phyloP scores from a whole-genome alignment of 2,797 vertebrate genomes.

The Clangula hyemalis region DNA sequence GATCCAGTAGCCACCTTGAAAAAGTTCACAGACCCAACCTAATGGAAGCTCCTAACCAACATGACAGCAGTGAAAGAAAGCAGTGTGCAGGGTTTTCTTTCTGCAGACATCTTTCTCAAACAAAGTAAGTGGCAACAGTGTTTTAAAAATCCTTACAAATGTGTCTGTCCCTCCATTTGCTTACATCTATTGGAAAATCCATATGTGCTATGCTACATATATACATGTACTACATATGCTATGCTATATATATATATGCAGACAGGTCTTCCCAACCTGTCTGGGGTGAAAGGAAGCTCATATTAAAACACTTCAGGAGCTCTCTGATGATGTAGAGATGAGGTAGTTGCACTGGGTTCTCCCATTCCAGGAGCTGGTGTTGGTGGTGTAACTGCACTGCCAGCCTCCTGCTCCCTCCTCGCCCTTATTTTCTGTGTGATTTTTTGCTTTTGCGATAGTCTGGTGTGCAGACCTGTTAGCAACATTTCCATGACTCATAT shows the following conservation, averaged over 20 bases:
- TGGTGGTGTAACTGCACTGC: accelerated
- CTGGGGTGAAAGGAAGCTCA: not conserved
- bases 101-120: not conserved
- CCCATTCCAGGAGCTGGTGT: not conserved
- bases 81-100: not conserved
- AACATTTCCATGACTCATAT: not conserved
- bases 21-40: not conserved
- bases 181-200: not conserved
- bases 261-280: not conserved
- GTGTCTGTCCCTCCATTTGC: not conserved
- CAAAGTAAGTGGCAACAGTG: not conserved
- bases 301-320: not conserved
- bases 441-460: not conserved
- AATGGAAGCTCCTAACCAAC: not conserved
- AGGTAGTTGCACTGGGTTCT: accelerated
- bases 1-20: not conserved
- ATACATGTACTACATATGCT: too few species aligned
- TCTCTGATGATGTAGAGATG: accelerated
- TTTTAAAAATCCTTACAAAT: not conserved
- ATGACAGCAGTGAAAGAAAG: not conserved
- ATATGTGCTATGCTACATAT: too few species aligned
- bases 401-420: not conserved
- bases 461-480: not conserved
- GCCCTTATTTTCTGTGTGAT: not conserved
- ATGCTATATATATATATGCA: too few species aligned